A percentile compares a stretch with the other conserved stretches of the same genome.
phyloP scores from a whole-genome alignment of 2,888 invertebrate genomes.

The Pheosia gnoma region DNA sequence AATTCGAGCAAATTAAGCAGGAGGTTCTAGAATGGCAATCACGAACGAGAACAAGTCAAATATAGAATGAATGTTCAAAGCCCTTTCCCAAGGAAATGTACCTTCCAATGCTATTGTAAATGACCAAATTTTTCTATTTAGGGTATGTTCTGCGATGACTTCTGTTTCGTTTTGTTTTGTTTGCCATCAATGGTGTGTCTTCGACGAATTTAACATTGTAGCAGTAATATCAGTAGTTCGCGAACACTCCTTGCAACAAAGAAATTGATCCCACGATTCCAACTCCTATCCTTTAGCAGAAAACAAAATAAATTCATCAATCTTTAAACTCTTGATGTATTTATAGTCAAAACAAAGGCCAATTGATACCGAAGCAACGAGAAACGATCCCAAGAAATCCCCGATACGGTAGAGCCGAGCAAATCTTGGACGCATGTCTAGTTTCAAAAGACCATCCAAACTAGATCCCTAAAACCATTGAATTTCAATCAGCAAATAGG shows the following conservation, averaged over 20 bases:
- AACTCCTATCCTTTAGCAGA: constrained; percentile 19
- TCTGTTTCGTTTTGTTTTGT: too few species aligned
- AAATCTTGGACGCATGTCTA: constrained; percentile 56
- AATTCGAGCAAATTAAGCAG: too few species aligned
- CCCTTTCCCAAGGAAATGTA: too few species aligned
- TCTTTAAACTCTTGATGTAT: constrained; percentile 64
- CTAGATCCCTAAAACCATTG: constrained; percentile 30
- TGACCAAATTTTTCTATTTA: too few species aligned
- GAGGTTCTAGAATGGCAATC: too few species aligned
- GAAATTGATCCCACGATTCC: constrained; percentile 4
- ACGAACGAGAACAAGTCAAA: too few species aligned
- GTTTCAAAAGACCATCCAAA: constrained; percentile 39
- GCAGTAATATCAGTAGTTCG: neutral
- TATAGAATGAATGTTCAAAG: too few species aligned
- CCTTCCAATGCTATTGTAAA: too few species aligned
- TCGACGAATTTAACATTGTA: too few species aligned
- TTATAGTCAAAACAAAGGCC: constrained; percentile 59
- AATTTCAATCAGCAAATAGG: constrained; percentile 24
- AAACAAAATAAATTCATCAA: constrained; percentile 47
- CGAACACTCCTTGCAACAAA: neutral
- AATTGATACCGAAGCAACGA: constrained; percentile 56
- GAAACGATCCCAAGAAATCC: constrained; percentile 61
- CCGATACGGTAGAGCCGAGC: constrained; percentile 53
- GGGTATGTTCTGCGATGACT: too few species aligned
- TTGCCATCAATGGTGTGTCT: too few species aligned